Evolutionary conservation across 2,113 vertebrate genomes (phyloP).

Genomic region (Macrotis lagotis): DNA sequence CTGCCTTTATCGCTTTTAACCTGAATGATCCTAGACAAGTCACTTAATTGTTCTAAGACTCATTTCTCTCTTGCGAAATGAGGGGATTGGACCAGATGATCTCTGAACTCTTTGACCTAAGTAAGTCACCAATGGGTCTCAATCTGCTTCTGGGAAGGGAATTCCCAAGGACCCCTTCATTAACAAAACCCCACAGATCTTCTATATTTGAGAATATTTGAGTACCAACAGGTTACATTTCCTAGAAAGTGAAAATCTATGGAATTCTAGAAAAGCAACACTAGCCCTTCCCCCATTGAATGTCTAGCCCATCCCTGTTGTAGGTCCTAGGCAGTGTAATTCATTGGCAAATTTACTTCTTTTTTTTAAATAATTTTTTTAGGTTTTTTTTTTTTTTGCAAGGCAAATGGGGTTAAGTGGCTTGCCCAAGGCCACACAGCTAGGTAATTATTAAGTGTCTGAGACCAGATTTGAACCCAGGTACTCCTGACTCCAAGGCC

Average conservation of each 20-base stretch:
- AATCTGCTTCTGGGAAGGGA: neutral
- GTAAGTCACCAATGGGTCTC: neutral
- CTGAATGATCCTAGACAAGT: neutral
- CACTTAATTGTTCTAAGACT: neutral
- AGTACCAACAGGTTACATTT: neutral
- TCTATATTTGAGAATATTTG: neutral
- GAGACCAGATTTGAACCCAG: no score
- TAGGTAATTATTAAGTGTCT: no score
- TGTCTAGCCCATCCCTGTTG: neutral
- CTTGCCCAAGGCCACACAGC: no score
- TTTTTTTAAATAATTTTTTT: no score
- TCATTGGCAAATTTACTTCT: neutral
- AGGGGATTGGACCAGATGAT: neutral
- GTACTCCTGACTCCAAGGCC: no score
- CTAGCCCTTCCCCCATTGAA: neutral
- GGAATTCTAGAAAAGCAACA: neutral
- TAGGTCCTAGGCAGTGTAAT: neutral
- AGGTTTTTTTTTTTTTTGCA: no score
- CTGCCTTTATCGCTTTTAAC: neutral
- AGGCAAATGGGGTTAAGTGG: no score
- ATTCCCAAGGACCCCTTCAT: neutral
- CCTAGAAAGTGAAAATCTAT: neutral
- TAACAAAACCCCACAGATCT: neutral
- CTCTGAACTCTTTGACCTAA: neutral
- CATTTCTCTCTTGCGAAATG: neutral